Base-by-base conservation (phyloP, 2,797 vertebrate species). In the Phylloscopus collybita region DNA sequence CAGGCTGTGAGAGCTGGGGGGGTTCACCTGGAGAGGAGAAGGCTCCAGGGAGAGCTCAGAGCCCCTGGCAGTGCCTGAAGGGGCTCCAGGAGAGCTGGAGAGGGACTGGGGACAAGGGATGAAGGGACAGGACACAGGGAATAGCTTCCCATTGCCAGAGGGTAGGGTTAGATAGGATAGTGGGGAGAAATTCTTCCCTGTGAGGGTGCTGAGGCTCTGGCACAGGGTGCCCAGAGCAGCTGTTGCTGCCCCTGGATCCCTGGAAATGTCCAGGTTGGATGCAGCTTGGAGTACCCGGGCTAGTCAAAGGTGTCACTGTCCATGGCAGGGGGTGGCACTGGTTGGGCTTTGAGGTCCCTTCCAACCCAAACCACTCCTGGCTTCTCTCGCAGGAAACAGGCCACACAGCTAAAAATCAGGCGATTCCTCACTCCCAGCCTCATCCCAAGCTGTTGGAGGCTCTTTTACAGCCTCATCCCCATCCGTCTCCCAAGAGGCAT, bases 91-190 rank as follows among this genome's bases (percentile, higher is more conserved):
- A 64, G 38, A 57, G 50, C 57, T 83, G 87, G 27, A 57, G 50
- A 38, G 57, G 11, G 5, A 13, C 64, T 18, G 1, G 44, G n/a
- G 57, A 64, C 9, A 76, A 50, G 29, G 65, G 5, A 0, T 57
- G 57, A 2, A 50, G 23, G 27, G 36, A 21, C 16, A 69, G 27
- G 5, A 13, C 42, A 50, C 16, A 10, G 9, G 34, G 22, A 75
- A 18, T 50, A 22, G 49, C 27, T 69, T 10, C 32, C 19, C 32
- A 36, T 1, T 75, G 32, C 4, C 26, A 27, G 0, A 0, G 13
- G 32, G 11, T 16, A 45, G 20, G 20, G 16, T 0, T 21, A 0
- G 19, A 30, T 45, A n/a, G 61, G 49, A 20, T 9, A 56, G 0
- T 42, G 26, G 22, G 32, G 2, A 62, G 56, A 2, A 53, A 56